Conservation (phyloP, 2,888 invertebrate genomes). For the Meiosimyza decipiens region DNA sequence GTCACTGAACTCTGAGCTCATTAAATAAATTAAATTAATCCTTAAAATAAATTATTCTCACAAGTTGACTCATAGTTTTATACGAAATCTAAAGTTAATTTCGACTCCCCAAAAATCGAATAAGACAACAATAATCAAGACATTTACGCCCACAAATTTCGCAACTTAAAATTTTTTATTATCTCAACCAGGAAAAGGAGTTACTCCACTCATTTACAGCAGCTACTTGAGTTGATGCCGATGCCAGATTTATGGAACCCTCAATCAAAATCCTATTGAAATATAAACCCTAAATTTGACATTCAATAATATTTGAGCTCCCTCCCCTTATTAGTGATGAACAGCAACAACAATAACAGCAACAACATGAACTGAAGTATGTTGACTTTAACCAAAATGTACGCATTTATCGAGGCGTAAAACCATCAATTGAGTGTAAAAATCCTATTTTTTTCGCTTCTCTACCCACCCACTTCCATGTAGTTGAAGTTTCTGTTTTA, state of each 20-base stretch:
- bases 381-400: conserved; percentile 6
- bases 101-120: too few species aligned
- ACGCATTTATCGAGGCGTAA: conserved; percentile 58
- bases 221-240: conserved; percentile 8
- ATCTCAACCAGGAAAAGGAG: conserved; percentile 56
- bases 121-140: not conserved
- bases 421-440: conserved; percentile 63
- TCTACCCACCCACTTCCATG: not conserved
- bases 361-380: too few species aligned
- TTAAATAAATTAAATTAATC: too few species aligned
- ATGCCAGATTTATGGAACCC: not conserved
- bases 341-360: too few species aligned
- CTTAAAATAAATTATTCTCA: too few species aligned
- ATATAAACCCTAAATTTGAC: conserved; percentile 46
- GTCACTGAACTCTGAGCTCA: too few species aligned
- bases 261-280: conserved; percentile 42
- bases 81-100: too few species aligned
- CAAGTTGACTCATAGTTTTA: too few species aligned
- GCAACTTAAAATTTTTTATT: conserved; percentile 25
- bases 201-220: conserved; percentile 39
- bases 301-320: conserved; percentile 6
- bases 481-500: not conserved
- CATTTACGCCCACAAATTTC: conserved; percentile 5
- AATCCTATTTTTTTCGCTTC: conserved; percentile 38
- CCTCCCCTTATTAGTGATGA: too few species aligned